Conservation (phyloP, 1,140 invertebrate species). For the Armadillidium nasatum region DNA sequence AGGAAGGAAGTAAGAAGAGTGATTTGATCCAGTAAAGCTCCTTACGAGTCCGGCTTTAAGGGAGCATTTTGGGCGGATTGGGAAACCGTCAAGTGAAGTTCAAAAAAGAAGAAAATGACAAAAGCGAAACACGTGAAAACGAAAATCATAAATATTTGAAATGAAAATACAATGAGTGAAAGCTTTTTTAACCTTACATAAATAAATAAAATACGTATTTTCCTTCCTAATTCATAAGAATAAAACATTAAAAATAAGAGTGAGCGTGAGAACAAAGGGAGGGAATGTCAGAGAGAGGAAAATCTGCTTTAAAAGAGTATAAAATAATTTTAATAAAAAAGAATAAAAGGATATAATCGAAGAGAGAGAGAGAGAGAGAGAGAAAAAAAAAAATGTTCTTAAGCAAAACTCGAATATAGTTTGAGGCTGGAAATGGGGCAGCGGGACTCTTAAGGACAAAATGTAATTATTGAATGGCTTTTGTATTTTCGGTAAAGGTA, state of each 20-base stretch:
- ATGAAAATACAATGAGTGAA: not conserved
- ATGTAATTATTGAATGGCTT: too few species aligned
- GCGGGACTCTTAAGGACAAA: too few species aligned
- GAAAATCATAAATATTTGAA: constrained; percentile 10
- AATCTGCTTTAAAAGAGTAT: not conserved
- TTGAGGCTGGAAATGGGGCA: too few species aligned
- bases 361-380: too few species aligned
- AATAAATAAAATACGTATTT: not conserved
- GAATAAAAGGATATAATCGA: too few species aligned
- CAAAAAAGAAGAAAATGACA: not conserved
- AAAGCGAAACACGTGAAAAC: not conserved
- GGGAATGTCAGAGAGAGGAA: not conserved
- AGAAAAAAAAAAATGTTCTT: too few species aligned
- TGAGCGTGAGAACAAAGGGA: not conserved
- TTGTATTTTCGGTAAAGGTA: too few species aligned
- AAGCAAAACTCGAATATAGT: too few species aligned
- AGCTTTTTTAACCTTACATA: not conserved
- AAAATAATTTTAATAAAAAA: too few species aligned
- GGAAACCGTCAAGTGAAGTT: too few species aligned
- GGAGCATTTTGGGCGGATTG: not conserved
- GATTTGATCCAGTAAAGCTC: not conserved
- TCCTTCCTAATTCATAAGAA: not conserved
- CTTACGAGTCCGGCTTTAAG: not conserved
- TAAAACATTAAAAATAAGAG: not conserved
- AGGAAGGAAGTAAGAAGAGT: not conserved